Evolutionary conservation across 2,888 invertebrate genomes (phyloP), one percentile per base, ranked within the genome.

Genomic region (Bimastos eiseni): DNA sequence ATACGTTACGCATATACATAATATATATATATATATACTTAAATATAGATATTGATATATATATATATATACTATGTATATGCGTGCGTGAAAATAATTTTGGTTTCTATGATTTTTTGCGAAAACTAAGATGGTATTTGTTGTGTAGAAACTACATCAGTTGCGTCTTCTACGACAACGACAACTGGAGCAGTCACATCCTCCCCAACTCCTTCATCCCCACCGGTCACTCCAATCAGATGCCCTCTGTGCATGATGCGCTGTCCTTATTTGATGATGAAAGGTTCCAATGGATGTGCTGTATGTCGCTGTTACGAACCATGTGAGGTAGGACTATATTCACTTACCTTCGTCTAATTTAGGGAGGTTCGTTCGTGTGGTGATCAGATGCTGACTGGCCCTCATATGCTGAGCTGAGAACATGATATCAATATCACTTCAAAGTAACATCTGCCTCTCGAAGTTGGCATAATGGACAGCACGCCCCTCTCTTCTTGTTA

Each of bases 261-360:
- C 34, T 91, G 91, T 86, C 83, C 83, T 15, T 37, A 55, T n/a
- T 88, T 70, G n/a, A 49, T 90, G 86, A 17, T 83, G 33, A 91
- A 88, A 41, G 70, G 86, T 49, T 8, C 41, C 1, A 84, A 88
- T n/a, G 91, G 91, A 86, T 91, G 91, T 55, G 86, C 89, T 55
- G 91, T 90, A 8, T 91, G 91, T 30, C 88, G 70, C 86, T 91
- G 91, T 34, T 49, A 89, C 19, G 70, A 91, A 33, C 90, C 90
- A 3, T 91, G 91, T n/a, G 89, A 91, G 83, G 91, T 91, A 86
- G 55, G 90, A 44, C 30, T 49, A 3, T 30, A 1, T n/a, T 13
- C 24, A n/a, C 13, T 34, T 13, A 88, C 24, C 6, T 5, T 33
- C 13, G 1, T n/a, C 70, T 21, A 24, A 49, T 49, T 3, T 11